Base-by-base conservation (phyloP, 2,888 invertebrate genomes). In the Lymantria dispar region DNA sequence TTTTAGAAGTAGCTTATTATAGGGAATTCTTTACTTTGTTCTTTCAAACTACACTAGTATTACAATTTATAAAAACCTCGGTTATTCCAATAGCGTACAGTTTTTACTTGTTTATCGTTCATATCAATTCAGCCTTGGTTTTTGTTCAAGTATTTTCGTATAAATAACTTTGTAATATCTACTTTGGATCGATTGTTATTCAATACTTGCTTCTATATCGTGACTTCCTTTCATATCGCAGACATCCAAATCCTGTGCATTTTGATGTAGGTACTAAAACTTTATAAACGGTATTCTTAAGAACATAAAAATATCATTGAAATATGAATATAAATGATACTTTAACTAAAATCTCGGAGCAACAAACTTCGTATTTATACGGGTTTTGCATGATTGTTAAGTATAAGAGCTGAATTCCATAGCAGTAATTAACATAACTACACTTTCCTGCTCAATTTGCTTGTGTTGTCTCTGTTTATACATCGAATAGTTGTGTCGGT, bases 171-270 rank as follows among this genome's bases (percentile, higher is more conserved):
- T 46, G 47, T 45, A 43, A 54, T 55, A 47, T 54, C 43, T 62
- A 43, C 59, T 54, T 58, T 45, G 36, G 44, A 30, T 46, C 45
- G 45, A 43, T 47, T 43, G 52, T n/a, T 30, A 15, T 36, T 45
- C 30, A 15, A 54, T 13, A 40, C 10, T 14, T 7, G n/a, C 10
- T 22, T 5, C 15, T 7, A 40, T 40, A 59, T 62, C 53, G 54
- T 62, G 62, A 59, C 54, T 58, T 59, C 64, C 52, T 45, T 51
- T 43, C 52, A 48, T 40, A 13, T 13, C 43, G 53, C 54, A 45
- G 54, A 57, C 58, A 58, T 64, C 58, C 64, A 48, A 56, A 45
- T 47, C 50, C 54, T 45, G 57, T 52, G 68, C 58, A 67, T 70
- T 61, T 50, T 61, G 51, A 67, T 33, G n/a, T 37, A 8, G 11